Evolutionary conservation across 2,113 vertebrate species (phyloP).

Genomic region (Odontophorus gujanensis): DNA sequence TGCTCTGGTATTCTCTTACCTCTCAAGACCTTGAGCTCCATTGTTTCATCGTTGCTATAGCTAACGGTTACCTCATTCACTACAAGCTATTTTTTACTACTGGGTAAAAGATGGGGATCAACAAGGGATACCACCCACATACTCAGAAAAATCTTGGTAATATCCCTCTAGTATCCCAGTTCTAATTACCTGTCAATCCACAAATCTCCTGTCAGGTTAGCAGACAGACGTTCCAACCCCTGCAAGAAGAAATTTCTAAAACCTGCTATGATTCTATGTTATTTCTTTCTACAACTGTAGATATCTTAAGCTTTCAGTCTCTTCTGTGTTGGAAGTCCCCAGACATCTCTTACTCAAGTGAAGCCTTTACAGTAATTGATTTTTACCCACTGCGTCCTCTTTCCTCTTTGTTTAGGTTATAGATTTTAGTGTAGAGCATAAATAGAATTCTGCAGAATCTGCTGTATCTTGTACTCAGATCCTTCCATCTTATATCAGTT

Average conservation of each 20-base stretch:
- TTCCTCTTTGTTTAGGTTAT: neutral
- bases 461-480: neutral
- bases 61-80: neutral
- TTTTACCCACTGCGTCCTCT: neutral
- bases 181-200: neutral
- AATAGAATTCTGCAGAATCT: neutral
- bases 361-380: neutral
- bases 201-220: neutral
- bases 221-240: neutral
- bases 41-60: neutral
- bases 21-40: neutral
- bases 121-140: neutral
- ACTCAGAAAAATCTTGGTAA: neutral
- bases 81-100: neutral
- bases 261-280: too few species aligned
- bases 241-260: neutral
- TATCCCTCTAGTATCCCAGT: neutral
- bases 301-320: neutral
- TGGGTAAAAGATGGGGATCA: neutral
- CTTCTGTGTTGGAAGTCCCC: neutral
- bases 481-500: neutral
- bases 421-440: neutral
- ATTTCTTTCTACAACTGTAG: neutral
- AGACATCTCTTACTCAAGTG: neutral
- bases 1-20: neutral